Base-by-base conservation (phyloP, 2,888 invertebrate genomes). In the Epistrophella euchroma region DNA sequence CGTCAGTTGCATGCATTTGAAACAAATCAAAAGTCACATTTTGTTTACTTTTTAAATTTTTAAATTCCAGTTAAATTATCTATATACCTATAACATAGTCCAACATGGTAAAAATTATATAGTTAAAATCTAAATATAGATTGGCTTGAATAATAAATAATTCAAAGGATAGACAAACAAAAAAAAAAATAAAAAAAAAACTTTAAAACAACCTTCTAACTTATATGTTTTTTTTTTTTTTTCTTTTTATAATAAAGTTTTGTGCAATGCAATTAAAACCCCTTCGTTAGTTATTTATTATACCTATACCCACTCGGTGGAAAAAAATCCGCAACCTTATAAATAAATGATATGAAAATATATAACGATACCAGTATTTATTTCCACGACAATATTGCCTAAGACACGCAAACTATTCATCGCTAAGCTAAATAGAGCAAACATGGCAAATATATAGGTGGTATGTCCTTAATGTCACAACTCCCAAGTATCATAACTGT, bases 401-500 rank as follows among this genome's bases (percentile, higher is more conserved):
- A 19, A 43, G 50, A 74, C 80, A 80, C 80, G 84, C 84, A 84
- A 84, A 70, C 70, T 52, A 68, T 60, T 66, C 66, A 62, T 32
- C 35, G 25, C 47, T 11, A 35, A 66, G 43, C 28, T 50, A 56
- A 1, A 19, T 62, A 62, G 1, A 28, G 13, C 50, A 6, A 6
- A 40, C 5, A 37, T 22, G 1, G 4, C 0, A 4, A 0, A 43
- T 45, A 10, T 17, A 45, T 47, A 50, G 56, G 75, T 56, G 32
- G 13, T 47, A 19, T 60, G 55, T 52, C 64, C 80, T 47, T 66
- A 75, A 72, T 71, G 58, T 64, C 80, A 75, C 74, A 79, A 71
- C 43, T 52, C 66, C 62, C 60, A 56, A 66, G 76, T 68, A 75
- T 80, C 80, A 85, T 76, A 72, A 80, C 80, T 85, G 84, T 62